Conservation (phyloP, 2,888 invertebrate genomes). For the Priocnemis perturbator region DNA sequence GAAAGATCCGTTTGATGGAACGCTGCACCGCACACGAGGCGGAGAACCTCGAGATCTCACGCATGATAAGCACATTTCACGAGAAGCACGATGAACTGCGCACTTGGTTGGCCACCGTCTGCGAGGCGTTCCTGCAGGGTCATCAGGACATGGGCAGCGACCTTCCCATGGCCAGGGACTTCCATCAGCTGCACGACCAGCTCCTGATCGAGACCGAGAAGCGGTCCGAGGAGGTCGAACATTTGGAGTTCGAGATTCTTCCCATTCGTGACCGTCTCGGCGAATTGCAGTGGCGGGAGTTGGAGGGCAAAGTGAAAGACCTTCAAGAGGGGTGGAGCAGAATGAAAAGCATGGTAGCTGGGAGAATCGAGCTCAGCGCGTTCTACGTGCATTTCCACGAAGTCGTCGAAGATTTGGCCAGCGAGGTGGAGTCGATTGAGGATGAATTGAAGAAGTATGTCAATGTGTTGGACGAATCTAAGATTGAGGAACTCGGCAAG, state of each 20-base stretch:
- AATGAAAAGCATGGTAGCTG: conserved; percentile 79
- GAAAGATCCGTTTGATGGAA: conserved; percentile 81
- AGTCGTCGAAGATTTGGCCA: conserved; percentile 81
- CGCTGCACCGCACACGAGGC: conserved; percentile 82
- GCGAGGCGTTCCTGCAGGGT: conserved; percentile 84
- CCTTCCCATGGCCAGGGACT: conserved; percentile 82
- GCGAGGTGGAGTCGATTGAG: conserved; percentile 82
- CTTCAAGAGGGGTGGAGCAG: conserved; percentile 81
- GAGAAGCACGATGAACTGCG: conserved; percentile 83
- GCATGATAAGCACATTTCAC: conserved; percentile 82
- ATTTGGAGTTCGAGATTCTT: conserved; percentile 74
- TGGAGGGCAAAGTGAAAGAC: conserved; percentile 80
- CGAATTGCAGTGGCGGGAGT: conserved; percentile 80
- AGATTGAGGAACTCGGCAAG: conserved; percentile 78
- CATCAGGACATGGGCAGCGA: conserved; percentile 86
- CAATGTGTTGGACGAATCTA: conserved; percentile 77
- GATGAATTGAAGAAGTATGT: conserved; percentile 77
- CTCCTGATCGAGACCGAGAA: conserved; percentile 84
- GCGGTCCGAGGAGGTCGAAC: conserved; percentile 80
- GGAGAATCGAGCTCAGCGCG: conserved; percentile 81
- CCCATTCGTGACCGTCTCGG: conserved; percentile 80
- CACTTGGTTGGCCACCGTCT: conserved; percentile 85
- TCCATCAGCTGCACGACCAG: conserved; percentile 84
- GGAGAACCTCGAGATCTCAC: conserved; percentile 82
- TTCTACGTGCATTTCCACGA: conserved; percentile 85